Conservation (phyloP, 1,140 invertebrate species). For the Aplysia californica region DNA sequence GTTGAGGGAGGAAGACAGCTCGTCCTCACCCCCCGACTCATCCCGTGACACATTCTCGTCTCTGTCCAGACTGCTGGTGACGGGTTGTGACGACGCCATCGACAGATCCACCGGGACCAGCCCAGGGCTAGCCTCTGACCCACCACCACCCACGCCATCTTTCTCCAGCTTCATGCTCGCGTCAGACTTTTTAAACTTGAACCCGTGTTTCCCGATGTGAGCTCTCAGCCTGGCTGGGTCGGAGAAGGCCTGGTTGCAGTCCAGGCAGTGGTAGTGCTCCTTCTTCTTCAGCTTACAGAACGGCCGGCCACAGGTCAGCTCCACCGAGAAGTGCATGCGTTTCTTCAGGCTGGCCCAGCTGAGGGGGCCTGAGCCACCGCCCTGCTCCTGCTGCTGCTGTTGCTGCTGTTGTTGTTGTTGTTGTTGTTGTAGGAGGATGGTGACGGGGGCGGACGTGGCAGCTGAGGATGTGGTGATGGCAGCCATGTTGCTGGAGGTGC, state of each 20-base stretch:
- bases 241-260: slow-evolving; percentile 82
- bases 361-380: slow-evolving; percentile 32
- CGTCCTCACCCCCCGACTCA: slow-evolving; percentile 28
- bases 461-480: not conserved
- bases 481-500: not conserved
- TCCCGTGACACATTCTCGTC: slow-evolving; percentile 20
- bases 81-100: not conserved
- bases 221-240: slow-evolving; percentile 64
- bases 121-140: not conserved
- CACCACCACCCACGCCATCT: not conserved
- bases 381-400: slow-evolving; percentile 49
- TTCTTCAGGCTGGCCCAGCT: slow-evolving; percentile 48
- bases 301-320: slow-evolving; percentile 79
- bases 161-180: not conserved
- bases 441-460: too few species aligned
- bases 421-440: too few species aligned
- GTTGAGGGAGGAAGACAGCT: slow-evolving; percentile 54
- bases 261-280: slow-evolving; percentile 86
- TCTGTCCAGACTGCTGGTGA: not conserved
- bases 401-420: slow-evolving; percentile 15
- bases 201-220: slow-evolving; percentile 68
- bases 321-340: slow-evolving; percentile 55
- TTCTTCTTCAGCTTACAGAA: slow-evolving; percentile 89
- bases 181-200: slow-evolving; percentile 45
- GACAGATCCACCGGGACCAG: not conserved